Evolutionary conservation across 1,140 invertebrate species (phyloP).

Genomic region (Lanistes nyassanus): DNA sequence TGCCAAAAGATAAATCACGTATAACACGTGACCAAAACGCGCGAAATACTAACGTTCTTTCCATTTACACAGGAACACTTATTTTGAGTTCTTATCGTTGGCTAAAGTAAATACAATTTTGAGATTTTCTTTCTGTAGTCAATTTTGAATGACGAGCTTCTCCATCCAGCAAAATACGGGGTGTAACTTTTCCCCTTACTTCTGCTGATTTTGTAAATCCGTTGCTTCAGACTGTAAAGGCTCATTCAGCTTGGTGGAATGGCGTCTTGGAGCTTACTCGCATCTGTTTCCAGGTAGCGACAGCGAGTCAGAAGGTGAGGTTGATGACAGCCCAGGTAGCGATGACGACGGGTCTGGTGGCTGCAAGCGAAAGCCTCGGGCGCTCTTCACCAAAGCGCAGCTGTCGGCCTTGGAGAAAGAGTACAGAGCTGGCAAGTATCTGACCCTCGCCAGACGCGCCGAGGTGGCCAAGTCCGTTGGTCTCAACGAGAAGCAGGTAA

Average conservation of each 20-base stretch:
- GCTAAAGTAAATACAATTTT: too few relatives aligned
- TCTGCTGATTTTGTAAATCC: neutral
- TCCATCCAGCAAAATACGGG: neutral
- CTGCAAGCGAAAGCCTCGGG: constrained; percentile 95
- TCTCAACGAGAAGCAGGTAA: constrained; percentile 78
- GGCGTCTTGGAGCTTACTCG: neutral
- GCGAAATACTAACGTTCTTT: neutral
- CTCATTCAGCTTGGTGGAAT: neutral
- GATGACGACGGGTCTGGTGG: constrained; percentile 39
- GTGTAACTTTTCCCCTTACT: neutral
- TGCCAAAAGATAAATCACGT: neutral
- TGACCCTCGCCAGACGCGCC: constrained; percentile 93
- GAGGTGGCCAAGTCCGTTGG: constrained; percentile 93
- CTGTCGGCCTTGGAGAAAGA: constrained; percentile 96
- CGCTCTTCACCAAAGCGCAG: constrained; percentile 97
- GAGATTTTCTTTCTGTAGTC: neutral
- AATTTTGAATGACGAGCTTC: neutral
- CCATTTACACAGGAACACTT: neutral
- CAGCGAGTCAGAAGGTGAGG: neutral
- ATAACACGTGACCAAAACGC: neutral
- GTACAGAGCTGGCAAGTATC: constrained; percentile 95
- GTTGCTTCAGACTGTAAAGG: neutral
- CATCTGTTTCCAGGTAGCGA: neutral
- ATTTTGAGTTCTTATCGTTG: neutral
- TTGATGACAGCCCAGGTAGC: neutral